Evolutionary conservation across 2,113 vertebrate species (phyloP).

Genomic region (Cisticola juncidis): DNA sequence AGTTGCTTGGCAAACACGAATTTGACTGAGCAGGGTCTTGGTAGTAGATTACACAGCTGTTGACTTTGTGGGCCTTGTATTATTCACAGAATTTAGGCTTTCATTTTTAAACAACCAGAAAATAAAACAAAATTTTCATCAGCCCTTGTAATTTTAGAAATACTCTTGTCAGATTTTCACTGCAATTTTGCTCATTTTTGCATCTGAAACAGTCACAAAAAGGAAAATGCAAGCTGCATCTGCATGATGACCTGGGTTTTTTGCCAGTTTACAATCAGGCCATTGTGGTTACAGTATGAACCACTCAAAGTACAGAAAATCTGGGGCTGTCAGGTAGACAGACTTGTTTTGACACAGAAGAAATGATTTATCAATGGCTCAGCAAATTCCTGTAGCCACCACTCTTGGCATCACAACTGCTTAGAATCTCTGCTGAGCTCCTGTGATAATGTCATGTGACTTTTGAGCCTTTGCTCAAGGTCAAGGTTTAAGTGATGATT

Average conservation of each 20-base stretch:
- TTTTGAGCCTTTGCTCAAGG: not conserved
- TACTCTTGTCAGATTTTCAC: fast-evolving
- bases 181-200: not conserved
- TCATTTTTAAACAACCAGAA: not conserved
- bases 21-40: not conserved
- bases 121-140: not conserved
- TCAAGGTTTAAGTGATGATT: not conserved
- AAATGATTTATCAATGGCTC: not conserved
- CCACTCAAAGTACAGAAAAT: not conserved
- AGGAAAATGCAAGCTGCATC: not conserved
- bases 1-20: not conserved
- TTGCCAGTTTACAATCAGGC: not conserved
- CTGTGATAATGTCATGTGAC: not conserved
- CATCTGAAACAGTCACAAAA: not conserved
- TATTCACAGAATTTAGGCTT: not conserved
- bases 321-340: fast-evolving
- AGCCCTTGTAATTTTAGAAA: not conserved
- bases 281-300: not conserved
- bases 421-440: not conserved
- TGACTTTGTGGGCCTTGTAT: not conserved
- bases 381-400: not conserved
- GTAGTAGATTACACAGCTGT: not conserved
- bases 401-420: not conserved
- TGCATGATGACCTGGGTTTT: not conserved
- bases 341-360: not conserved